Conservation (phyloP, 2,113 vertebrate genomes). For the Hippolais icterina region DNA sequence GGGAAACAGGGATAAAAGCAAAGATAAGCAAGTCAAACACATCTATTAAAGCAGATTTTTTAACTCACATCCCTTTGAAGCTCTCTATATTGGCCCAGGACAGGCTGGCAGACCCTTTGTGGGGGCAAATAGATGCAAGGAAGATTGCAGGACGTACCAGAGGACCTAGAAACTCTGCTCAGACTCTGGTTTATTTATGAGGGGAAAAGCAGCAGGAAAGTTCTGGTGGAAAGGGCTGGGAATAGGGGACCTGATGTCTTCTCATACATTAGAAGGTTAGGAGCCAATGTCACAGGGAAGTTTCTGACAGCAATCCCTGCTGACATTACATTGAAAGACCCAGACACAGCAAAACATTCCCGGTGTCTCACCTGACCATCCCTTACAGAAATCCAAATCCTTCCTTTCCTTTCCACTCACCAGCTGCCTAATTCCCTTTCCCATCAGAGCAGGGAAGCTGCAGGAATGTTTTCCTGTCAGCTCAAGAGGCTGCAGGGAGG, state of each 20-base stretch:
- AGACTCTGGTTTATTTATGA: neutral
- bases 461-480: neutral
- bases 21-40: neutral
- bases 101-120: neutral
- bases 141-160: neutral
- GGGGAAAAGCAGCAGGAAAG: neutral
- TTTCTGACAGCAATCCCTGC: neutral
- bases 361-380: neutral
- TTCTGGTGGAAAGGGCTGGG: neutral
- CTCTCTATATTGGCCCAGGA: neutral
- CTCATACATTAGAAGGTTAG: neutral
- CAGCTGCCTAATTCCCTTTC: neutral
- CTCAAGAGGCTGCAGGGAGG: neutral
- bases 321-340: fast-evolving
- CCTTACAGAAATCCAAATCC: slow-evolving; percentile 73
- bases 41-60: neutral
- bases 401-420: neutral
- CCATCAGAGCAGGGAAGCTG: neutral
- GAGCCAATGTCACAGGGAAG: neutral
- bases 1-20: neutral
- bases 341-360: neutral
- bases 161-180: neutral
- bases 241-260: neutral
- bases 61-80: neutral
- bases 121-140: neutral